These are phyloP conservation scores for Dermochelys coriacea DNA, from an alignment of 2,797 vertebrate species.

Conservation along the genomic window DNA sequence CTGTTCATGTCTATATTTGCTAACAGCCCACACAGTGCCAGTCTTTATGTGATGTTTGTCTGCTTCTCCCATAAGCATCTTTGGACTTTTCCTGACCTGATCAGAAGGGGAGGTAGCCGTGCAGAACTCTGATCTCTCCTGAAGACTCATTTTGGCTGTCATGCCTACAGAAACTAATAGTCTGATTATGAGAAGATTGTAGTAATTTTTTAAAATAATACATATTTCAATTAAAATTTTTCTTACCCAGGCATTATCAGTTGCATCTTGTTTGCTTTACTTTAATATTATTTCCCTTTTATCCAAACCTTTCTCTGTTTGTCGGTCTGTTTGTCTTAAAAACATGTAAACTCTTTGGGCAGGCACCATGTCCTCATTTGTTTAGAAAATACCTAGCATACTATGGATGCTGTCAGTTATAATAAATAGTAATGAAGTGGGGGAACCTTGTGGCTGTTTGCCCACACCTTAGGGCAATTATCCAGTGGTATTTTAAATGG, in stretches of 20 bases:
- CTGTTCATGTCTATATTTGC: rapidly evolving
- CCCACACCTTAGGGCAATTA: not conserved
- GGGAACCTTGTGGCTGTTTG: not conserved
- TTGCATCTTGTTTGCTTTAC: rapidly evolving
- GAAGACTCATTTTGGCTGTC: rapidly evolving
- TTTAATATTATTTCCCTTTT: not conserved
- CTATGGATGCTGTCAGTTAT: rapidly evolving
- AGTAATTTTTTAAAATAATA: rapidly evolving
- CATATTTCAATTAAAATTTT: not conserved
- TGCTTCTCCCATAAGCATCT: not conserved
- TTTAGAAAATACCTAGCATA: rapidly evolving
- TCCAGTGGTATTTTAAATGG: not conserved
- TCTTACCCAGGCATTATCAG: too few relatives aligned
- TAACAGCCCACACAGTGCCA: rapidly evolving
- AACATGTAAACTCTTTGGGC: rapidly evolving
- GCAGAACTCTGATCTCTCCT: not conserved
- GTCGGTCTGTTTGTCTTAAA: rapidly evolving
- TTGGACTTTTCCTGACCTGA: not conserved
- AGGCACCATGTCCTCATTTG: rapidly evolving
- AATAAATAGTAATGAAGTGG: rapidly evolving
- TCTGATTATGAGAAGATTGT: not conserved
- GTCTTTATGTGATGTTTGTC: rapidly evolving
- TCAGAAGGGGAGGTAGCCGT: not conserved
- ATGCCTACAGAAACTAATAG: rapidly evolving
- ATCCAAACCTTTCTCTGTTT: rapidly evolving